Evolutionary conservation across 1,140 invertebrate species (phyloP).

Genomic region (Formica exsecta): DNA sequence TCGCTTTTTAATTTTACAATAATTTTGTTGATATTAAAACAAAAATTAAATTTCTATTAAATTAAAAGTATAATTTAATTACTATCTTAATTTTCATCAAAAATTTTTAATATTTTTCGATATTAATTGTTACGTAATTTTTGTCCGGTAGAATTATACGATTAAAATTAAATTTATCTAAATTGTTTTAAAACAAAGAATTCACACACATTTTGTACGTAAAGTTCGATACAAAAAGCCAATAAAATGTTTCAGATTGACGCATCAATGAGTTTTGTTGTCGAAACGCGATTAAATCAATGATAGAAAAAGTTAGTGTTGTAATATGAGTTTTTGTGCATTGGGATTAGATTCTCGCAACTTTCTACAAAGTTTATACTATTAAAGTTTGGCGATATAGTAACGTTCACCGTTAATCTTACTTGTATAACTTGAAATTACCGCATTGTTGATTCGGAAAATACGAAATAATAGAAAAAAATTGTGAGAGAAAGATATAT

Average conservation of each 20-base stretch:
- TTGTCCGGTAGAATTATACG: neutral
- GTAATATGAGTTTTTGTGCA: conserved; percentile 25
- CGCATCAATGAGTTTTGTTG: neutral
- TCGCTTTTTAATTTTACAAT: neutral
- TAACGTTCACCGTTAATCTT: conserved; percentile 29
- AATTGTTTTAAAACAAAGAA: neutral
- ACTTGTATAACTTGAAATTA: neutral
- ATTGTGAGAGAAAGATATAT: neutral
- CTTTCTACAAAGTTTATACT: conserved; percentile 23
- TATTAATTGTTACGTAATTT: neutral
- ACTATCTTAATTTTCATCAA: neutral
- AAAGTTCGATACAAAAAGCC: neutral
- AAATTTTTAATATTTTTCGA: neutral
- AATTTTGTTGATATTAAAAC: neutral
- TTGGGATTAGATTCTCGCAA: conserved; percentile 18
- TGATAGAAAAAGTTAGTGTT: conserved; percentile 18
- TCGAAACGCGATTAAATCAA: conserved; percentile 2
- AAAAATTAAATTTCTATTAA: neutral
- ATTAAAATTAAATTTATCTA: neutral
- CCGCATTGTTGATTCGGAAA: conserved; percentile 38
- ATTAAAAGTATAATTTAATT: neutral
- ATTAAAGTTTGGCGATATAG: conserved; percentile 32
- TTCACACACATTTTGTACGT: neutral
- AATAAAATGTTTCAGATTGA: neutral
- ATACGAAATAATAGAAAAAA: conserved; percentile 35